Base-by-base conservation (phyloP, 2,797 vertebrate genomes). In the Arnoldichthys spilopterus region DNA sequence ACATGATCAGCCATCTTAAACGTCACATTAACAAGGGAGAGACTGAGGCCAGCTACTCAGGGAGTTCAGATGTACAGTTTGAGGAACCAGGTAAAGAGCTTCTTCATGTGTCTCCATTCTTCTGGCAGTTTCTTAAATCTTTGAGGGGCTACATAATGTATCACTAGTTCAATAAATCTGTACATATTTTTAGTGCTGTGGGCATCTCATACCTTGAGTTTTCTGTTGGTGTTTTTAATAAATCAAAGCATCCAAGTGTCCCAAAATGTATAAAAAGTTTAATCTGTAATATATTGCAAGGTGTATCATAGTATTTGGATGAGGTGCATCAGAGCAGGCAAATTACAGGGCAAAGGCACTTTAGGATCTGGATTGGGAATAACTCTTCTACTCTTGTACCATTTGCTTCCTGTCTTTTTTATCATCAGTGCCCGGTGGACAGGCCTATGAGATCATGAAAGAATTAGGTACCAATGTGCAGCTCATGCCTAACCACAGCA, bases 11-110 rank as follows among this genome's bases (percentile, higher is more conserved):
- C 75, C 98, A 99, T 86, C 90, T 99, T 30, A 97, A 95, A 49
- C 93, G 97, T 1, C 98, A 99, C 0, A 87, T 96, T 72, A 98
- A 97, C 89, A 97, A 97, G 89, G 96, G 97, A 53, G 98, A 99
- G 91, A 98, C 95, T 0, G 94, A 97, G 78, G 95, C 95, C 66
- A 96, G 94, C 76, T 97, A 96, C 90, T 89, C 79, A 1, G 89
- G 91, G 45, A 91, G 94, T 93, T 90, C 86, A 12, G 93, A 93
- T 63, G 70, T 83, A 0, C 12, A 56, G 0, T 71, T 67, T 0
- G 88, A 93, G 56, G 92, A 92, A 76, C 83, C 90, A 0, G 87
- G 94, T 92, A 82, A 81, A 77, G 28, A 7, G 59, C 43, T 43
- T 58, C 34, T 74, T 58, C 71, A 4, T 0, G 22, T 24, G 18